Conservation (phyloP, 2,113 vertebrate species). For the Thunnus thynnus region DNA sequence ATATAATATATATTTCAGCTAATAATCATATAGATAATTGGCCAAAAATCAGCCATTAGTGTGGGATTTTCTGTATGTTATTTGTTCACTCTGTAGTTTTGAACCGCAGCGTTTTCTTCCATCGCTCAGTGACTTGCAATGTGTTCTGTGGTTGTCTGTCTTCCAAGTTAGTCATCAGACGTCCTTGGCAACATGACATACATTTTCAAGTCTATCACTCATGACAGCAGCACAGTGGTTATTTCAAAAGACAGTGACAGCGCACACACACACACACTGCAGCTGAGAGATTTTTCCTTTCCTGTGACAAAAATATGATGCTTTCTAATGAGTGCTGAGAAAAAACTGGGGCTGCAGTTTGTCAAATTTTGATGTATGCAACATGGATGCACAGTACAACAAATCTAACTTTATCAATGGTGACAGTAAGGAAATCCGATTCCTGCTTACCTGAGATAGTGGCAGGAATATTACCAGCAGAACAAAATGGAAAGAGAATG, state of each 20-base stretch:
- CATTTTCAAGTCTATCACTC: constrained; percentile 41
- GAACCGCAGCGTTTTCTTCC: constrained; percentile 3
- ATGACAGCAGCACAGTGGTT: constrained; percentile 19
- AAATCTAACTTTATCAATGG: constrained; percentile 36
- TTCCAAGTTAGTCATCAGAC: constrained; percentile 47
- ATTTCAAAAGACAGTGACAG: constrained; percentile 42
- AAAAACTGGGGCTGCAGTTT: constrained; percentile 10
- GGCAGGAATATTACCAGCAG: background rate
- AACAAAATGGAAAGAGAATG: constrained; percentile 2
- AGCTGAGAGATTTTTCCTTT: constrained; percentile 23
- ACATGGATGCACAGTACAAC: background rate
- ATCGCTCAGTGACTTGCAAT: constrained; percentile 9
- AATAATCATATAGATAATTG: background rate
- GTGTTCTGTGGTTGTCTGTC: constrained; percentile 28
- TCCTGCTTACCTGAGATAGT: constrained; percentile 15
- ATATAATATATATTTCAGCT: background rate
- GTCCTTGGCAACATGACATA: constrained; percentile 46
- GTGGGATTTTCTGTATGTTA: background rate
- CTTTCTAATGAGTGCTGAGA: constrained; percentile 28
- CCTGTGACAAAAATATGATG: constrained; percentile 27
- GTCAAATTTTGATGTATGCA: constrained; percentile 11
- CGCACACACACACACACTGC: background rate
- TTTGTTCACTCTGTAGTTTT: background rate
- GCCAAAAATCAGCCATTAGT: background rate
- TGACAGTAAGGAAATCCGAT: background rate